phyloP scores from a whole-genome alignment of 64 coral and sea anemone species.

The Exaiptasia diaphana region DNA sequence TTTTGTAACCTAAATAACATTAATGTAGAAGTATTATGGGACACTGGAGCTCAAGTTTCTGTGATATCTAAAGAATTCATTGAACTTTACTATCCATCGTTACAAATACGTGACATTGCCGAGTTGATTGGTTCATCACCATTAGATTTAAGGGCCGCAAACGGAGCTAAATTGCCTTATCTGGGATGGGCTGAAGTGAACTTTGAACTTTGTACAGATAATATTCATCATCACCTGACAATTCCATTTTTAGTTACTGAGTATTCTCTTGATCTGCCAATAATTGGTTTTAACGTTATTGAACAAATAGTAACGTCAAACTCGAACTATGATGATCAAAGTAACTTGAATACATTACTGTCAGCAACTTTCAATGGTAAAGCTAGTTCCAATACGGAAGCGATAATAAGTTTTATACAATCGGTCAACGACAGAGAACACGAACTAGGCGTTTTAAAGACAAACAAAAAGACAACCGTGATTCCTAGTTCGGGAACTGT shows the following conservation, averaged over 20 bases:
- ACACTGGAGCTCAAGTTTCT: constrained; percentile 47
- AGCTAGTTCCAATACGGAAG: neutral
- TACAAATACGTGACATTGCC: neutral
- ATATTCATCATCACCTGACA: too few species aligned
- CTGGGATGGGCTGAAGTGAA: neutral
- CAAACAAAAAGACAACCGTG: neutral
- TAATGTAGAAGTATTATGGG: constrained; percentile 27
- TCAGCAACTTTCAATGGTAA: neutral
- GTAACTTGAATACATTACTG: neutral
- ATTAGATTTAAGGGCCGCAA: constrained; percentile 2
- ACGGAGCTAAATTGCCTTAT: constrained; percentile 8
- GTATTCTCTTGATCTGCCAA: neutral
- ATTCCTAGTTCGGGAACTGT: constrained; percentile 1
- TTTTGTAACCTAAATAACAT: neutral
- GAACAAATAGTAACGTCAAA: neutral
- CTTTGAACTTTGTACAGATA: neutral
- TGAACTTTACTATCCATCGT: neutral
- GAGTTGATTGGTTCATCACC: neutral
- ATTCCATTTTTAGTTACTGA: neutral
- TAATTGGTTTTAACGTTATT: constrained; percentile 20
- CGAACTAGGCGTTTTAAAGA: constrained; percentile 15
- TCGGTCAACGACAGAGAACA: neutral
- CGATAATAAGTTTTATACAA: constrained; percentile 19
- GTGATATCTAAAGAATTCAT: constrained; percentile 21
- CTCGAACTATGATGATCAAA: neutral